These are phyloP conservation scores for Myxocyprinus asiaticus DNA, from an alignment of 2,113 vertebrate genomes.

Conservation along the genomic window DNA sequence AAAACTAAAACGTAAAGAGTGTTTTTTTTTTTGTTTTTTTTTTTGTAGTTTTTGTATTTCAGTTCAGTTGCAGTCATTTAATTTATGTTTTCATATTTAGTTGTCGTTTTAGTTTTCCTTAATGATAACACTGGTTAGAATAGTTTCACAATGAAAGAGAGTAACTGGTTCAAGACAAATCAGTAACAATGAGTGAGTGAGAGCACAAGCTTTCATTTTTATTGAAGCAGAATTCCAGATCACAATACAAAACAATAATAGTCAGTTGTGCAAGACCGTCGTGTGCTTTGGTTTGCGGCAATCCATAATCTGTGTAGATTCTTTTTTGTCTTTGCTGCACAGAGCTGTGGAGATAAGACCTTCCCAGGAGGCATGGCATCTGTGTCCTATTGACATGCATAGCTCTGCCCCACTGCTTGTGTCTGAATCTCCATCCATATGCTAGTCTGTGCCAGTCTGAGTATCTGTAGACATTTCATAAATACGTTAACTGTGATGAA, in stretches of 20 bases:
- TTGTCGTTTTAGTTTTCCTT: no score
- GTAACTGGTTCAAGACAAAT: no score
- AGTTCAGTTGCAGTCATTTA: no score
- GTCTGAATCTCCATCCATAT: constrained; percentile 10
- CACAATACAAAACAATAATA: background rate
- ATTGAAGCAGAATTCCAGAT: background rate
- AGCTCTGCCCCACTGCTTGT: constrained; percentile 20
- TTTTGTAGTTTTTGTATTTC: no score
- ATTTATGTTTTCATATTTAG: no score
- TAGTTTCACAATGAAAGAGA: no score
- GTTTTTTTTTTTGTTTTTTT: no score
- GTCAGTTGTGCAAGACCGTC: background rate
- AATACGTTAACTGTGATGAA: background rate
- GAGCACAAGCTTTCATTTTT: background rate
- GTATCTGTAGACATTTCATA: constrained; percentile 17
- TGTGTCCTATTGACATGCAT: constrained; percentile 38
- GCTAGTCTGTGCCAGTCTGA: background rate
- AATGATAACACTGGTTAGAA: no score
- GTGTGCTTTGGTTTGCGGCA: background rate
- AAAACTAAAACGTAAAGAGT: no score
- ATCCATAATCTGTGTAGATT: constrained; percentile 10
- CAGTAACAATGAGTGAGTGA: background rate
- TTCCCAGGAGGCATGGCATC: constrained; percentile 18
- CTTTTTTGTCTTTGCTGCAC: background rate
- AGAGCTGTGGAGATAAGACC: constrained; percentile 33